Conservation (phyloP, 2,888 invertebrate species). For the Rhopalosiphum nymphaeae region DNA sequence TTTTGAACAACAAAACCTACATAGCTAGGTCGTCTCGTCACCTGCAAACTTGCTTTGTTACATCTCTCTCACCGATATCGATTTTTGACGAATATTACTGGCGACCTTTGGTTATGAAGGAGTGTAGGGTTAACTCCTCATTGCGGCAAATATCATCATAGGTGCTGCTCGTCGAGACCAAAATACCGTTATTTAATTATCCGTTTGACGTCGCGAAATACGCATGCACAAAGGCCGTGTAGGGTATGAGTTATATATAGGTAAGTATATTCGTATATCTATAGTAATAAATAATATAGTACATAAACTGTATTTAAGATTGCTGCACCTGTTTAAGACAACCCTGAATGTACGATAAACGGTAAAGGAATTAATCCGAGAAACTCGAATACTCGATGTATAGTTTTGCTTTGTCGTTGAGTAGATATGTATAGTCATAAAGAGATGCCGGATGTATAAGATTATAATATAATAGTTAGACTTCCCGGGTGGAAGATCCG, state of each 20-base stretch:
- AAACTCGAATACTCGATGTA: background rate
- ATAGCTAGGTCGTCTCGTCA: background rate
- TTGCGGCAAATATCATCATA: background rate
- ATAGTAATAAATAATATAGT: background rate
- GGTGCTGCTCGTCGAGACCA: background rate
- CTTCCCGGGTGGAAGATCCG: background rate
- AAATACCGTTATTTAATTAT: slow-evolving; percentile 41
- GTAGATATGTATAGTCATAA: background rate
- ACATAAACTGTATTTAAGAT: slow-evolving; percentile 6
- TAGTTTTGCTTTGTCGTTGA: background rate
- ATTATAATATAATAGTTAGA: background rate
- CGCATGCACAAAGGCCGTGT: background rate
- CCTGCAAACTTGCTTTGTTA: too few species aligned
- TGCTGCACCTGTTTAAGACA: slow-evolving; percentile 8
- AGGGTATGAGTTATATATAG: background rate
- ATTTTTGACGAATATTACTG: slow-evolving; percentile 3
- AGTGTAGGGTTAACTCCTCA: background rate
- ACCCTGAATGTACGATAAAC: background rate
- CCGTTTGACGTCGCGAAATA: slow-evolving; percentile 14
- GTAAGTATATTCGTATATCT: background rate
- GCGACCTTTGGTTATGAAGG: background rate
- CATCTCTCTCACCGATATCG: background rate
- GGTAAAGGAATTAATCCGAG: background rate
- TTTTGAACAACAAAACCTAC: background rate
- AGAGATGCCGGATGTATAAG: background rate